Percentiles rank a stretch among this genome's conserved stretches.
These are phyloP conservation scores for Cantharis lateralis DNA, from an alignment of 2,888 invertebrate species.

Conservation along the genomic window DNA sequence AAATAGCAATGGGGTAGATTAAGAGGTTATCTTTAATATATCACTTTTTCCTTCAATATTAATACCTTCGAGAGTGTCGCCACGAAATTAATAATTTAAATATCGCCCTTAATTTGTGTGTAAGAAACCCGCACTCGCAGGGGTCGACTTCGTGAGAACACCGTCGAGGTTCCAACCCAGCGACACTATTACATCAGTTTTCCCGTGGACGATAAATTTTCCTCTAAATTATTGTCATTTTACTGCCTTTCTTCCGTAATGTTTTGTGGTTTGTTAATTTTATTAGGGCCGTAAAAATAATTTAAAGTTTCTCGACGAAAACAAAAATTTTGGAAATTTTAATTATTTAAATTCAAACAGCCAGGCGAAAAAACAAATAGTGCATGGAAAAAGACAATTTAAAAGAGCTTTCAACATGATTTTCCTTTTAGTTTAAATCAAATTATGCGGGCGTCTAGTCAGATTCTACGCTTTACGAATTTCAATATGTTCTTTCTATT, in stretches of 20 bases:
- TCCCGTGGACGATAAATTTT: not conserved
- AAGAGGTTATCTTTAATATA: not conserved
- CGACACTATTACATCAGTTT: not conserved
- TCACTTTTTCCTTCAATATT: not conserved
- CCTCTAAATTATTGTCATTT: not conserved
- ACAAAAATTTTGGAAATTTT: not conserved
- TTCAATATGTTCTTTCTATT: conserved; percentile 30
- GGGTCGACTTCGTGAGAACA: not conserved
- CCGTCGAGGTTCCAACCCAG: not conserved
- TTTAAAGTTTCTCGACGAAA: not conserved
- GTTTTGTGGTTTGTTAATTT: not conserved
- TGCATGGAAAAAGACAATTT: conserved; percentile 11
- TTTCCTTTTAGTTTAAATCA: conserved; percentile 33
- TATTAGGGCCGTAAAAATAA: not conserved
- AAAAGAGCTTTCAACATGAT: conserved; percentile 23
- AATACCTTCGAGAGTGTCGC: not conserved
- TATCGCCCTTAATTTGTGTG: not conserved
- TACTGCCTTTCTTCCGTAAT: not conserved
- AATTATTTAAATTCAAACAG: not conserved
- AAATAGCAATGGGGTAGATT: not conserved
- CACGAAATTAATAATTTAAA: not conserved
- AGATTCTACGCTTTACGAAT: conserved; percentile 25
- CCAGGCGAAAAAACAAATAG: conserved; percentile 1
- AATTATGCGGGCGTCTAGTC: conserved; percentile 29
- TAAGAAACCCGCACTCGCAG: not conserved